Evolutionary conservation across 2,113 vertebrate species (phyloP), one percentile per base, ranked within the genome.

Genomic region (Nothoprocta perdicaria): DNA sequence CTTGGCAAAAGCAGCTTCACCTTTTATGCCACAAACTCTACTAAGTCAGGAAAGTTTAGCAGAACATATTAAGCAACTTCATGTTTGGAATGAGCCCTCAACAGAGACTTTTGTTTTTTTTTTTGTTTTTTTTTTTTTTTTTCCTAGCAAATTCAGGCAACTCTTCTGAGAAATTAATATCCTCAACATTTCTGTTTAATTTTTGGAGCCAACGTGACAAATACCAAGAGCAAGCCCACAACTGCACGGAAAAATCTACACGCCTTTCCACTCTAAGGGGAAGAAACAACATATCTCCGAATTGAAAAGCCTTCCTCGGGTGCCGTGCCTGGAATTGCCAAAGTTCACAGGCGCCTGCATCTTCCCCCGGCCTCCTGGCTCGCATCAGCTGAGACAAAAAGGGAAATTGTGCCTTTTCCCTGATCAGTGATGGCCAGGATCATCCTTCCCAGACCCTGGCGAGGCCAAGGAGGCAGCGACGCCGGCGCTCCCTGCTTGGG

Each of bases 371-470:
- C 24, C 86, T 76, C 48, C 69, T 77, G 38, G 14, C 55, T 83
- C 60, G 48, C 2, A 19, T 38, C 62, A 53, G 57, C 11, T 61
- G 45, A 1, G 22, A 29, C 0, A 1, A 74, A 53, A 58, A 82
- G 19, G 24, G 27, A 62, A 79, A 46, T 16, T 24, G 16, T 6
- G 76, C 55, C 14, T 46, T 65, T 33, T 40, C 57, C 22, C 58
- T 46, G 8, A 0, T 0, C 19, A 61, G 27, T 27, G 18, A 19
- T 0, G 12, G 9, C 22, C 60, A 16, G 0, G 2, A 69, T 24
- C 0, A 3, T 23, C 22, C 79, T 43, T 50, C 35, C 1, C 1
- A 82, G 80, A 57, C 24, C 53, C 62, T 62, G 7, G 31, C 31
- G 35, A 55, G 24, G 66, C 58, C 50, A 38, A 8, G 77, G 62